Base-by-base conservation (phyloP, 2,113 vertebrate species). In the Echinops telfairi region DNA sequence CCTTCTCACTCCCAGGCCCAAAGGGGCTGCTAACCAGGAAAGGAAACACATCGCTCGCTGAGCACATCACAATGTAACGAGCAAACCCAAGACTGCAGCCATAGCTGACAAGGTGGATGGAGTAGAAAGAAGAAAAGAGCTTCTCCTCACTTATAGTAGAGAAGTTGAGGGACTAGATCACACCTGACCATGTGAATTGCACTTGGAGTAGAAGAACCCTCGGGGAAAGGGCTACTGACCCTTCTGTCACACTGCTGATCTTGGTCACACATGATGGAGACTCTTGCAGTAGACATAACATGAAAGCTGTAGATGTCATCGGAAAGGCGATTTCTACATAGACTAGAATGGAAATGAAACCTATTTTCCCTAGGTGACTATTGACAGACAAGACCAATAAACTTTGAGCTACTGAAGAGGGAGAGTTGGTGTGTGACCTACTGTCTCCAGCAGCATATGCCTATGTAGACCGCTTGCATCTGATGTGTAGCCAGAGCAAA, bases 21-120 rank as follows among this genome's bases (percentile, higher is more conserved):
- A 77, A 91, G 33, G 89, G 36, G 58, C 77, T 90, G 58, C 77
- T 90, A 43, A 62, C 14, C 3, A 57, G 47, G 40, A 83, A 89
- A 85, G 43, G 79, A 88, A 91, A 85, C 25, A 23, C 2, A 36
- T 0, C 2, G 14, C 27, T 40, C 33, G n/a, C 38, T 75, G 22
- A 89, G n/a, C 3, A 6, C 3, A 4, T 47, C 4, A 7, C 10
- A 79, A 5, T 10, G 1, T 38, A 47, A 53, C 0, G 10, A 90
- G 25, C 29, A n/a, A 31, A 53, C 23, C 6, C 12, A 38, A 92
- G 8, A 16, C 25, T 47, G 62, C 43, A 71, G 11, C 22, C 12
- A 17, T 25, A 9, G 22, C 3, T 1, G 62, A 47, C 76, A 29
- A 82, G 64, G 36, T 20, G 3, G 20, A 58, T 57, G 19, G 29